Conservation (phyloP, 2,888 invertebrate species). For the Leptinotarsa peninsularis region DNA sequence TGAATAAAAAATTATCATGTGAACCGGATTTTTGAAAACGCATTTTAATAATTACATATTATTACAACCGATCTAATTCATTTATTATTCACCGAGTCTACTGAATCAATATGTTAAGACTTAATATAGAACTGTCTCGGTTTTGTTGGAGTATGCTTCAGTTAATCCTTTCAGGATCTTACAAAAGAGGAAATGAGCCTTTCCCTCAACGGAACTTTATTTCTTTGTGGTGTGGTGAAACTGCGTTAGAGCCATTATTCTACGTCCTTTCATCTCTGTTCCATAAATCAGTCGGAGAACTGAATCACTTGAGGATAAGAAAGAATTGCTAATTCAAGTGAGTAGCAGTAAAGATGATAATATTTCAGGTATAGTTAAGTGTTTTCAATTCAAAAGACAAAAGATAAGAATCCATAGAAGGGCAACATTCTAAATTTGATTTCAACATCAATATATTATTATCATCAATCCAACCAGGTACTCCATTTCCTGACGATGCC, state of each 20-base stretch:
- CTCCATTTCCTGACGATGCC: too few relatives aligned
- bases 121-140: background rate
- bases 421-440: too few relatives aligned
- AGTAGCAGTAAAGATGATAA: background rate
- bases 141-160: slow-evolving; percentile 31
- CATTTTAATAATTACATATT: too few relatives aligned
- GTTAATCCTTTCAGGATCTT: slow-evolving; percentile 32
- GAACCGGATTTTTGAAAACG: background rate
- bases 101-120: background rate
- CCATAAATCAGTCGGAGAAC: slow-evolving; percentile 29
- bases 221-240: slow-evolving; percentile 25
- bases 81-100: background rate
- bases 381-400: too few relatives aligned
- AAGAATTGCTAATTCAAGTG: background rate
- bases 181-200: slow-evolving; percentile 43
- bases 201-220: slow-evolving; percentile 32
- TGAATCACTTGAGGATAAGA: slow-evolving; percentile 28
- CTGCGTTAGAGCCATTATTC: slow-evolving; percentile 29
- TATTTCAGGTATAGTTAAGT: too few relatives aligned
- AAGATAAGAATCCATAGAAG: too few relatives aligned
- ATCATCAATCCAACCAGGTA: too few relatives aligned
- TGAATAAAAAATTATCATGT: background rate
- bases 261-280: slow-evolving; percentile 33
- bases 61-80: background rate
- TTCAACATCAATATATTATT: too few relatives aligned